These are phyloP conservation scores for Heliothis peltigera DNA, from an alignment of 2,888 invertebrate species.

Conservation along the genomic window DNA sequence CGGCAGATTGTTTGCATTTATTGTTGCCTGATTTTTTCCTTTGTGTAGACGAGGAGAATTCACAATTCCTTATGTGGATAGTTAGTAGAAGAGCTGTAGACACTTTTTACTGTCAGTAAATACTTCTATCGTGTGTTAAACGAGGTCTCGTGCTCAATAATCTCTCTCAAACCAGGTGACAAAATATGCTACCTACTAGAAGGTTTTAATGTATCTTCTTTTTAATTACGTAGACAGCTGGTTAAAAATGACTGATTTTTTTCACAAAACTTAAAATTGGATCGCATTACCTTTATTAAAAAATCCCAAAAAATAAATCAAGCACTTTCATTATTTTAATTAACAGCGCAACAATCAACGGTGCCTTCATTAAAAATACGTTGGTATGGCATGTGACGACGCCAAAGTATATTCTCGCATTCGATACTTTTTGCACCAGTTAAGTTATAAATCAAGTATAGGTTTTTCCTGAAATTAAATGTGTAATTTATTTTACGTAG, in stretches of 20 bases:
- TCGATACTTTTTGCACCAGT: background rate
- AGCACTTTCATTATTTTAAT: conserved; percentile 31
- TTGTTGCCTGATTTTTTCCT: conserved; percentile 2
- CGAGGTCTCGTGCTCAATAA: no score
- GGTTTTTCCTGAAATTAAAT: no score
- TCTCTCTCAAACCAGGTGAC: no score
- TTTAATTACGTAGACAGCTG: background rate
- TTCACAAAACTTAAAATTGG: conserved; percentile 2
- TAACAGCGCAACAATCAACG: conserved; percentile 16
- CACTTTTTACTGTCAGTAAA: background rate
- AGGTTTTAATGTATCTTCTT: no score
- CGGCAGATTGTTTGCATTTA: conserved; percentile 26
- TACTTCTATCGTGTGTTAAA: no score
- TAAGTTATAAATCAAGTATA: conserved; percentile 1
- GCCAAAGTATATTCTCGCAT: background rate
- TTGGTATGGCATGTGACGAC: background rate
- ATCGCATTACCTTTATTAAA: conserved; percentile 15
- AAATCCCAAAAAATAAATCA: conserved; percentile 15
- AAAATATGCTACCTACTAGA: no score
- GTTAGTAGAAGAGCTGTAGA: background rate
- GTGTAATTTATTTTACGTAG: no score
- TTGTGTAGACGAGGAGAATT: background rate
- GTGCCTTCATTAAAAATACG: conserved; percentile 25
- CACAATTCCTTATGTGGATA: background rate
- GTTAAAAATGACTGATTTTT: background rate